Evolutionary conservation across 2,888 invertebrate genomes (phyloP).

Genomic region (Dyspetes luteomarginatus): DNA sequence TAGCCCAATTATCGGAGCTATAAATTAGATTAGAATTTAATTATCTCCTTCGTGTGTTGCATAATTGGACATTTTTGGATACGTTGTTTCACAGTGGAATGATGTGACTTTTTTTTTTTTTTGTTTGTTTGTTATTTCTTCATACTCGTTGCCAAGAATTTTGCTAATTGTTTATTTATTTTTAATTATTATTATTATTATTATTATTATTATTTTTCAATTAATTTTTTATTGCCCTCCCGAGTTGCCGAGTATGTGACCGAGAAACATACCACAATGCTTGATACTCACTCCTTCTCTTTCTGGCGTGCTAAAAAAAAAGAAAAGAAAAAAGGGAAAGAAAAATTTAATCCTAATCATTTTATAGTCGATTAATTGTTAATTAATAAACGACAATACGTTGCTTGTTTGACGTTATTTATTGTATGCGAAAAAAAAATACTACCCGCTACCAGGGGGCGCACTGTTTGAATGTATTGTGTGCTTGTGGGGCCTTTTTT

Average conservation of each 20-base stretch:
- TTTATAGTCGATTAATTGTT: conserved; percentile 72
- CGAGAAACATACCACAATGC: conserved; percentile 76
- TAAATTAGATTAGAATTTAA: conserved; percentile 30
- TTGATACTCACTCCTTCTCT: conserved; percentile 84
- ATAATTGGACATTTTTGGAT: conserved; percentile 47
- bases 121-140: conserved; percentile 2
- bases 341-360: conserved; percentile 78
- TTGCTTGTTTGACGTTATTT: conserved; percentile 75
- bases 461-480: conserved; percentile 61
- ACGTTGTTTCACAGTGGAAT: conserved; percentile 51
- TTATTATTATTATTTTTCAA: too few species aligned
- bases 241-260: conserved; percentile 61
- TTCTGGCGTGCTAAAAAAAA: conserved; percentile 83
- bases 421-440: conserved; percentile 55
- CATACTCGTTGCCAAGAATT: conserved; percentile 25
- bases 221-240: conserved; percentile 7
- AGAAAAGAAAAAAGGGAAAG: too few species aligned
- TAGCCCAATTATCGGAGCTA: not conserved
- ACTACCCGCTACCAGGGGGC: conserved; percentile 57
- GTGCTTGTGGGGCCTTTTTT: not conserved
- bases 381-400: conserved; percentile 69
- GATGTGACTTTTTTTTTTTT: conserved; percentile 37
- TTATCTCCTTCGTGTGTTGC: conserved; percentile 38
- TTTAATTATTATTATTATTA: too few species aligned
- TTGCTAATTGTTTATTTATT: conserved; percentile 16